Evolutionary conservation across 2,888 invertebrate genomes (phyloP).

Genomic region (Pollenia labialis): DNA sequence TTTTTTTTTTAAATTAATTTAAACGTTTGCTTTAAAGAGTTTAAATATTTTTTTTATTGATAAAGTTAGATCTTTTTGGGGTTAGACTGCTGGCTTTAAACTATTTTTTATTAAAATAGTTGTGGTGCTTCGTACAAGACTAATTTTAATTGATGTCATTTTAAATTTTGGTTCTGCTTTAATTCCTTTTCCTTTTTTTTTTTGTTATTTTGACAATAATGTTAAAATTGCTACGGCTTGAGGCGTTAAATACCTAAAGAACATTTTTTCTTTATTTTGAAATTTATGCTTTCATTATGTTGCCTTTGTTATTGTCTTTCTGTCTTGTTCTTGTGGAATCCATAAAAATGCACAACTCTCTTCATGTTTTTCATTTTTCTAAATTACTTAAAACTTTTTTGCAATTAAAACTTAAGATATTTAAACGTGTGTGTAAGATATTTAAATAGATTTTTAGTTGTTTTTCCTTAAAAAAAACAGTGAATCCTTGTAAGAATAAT

Average conservation of each 20-base stretch:
- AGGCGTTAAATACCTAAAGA: neutral
- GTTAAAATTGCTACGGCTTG: neutral
- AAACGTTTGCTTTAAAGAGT: neutral
- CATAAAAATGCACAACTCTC: conserved; percentile 41
- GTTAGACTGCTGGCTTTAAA: no score
- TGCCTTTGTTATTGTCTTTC: neutral
- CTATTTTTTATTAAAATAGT: no score
- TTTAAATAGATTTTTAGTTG: no score
- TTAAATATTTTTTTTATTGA: no score
- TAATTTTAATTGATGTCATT: no score
- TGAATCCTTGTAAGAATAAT: no score
- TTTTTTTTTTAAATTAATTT: neutral
- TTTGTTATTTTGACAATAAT: neutral
- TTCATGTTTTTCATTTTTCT: neutral
- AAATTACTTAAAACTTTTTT: no score
- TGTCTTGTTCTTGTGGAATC: conserved; percentile 24
- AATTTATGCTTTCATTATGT: neutral
- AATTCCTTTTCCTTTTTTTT: neutral
- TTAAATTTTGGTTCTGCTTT: neutral
- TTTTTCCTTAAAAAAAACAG: no score
- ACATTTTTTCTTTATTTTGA: neutral
- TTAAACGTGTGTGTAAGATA: no score
- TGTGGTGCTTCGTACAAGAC: no score
- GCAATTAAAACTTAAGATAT: no score
- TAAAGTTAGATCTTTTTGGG: no score